Evolutionary conservation across 2,888 invertebrate genomes (phyloP).

Genomic region (Hypsopygia costalis): DNA sequence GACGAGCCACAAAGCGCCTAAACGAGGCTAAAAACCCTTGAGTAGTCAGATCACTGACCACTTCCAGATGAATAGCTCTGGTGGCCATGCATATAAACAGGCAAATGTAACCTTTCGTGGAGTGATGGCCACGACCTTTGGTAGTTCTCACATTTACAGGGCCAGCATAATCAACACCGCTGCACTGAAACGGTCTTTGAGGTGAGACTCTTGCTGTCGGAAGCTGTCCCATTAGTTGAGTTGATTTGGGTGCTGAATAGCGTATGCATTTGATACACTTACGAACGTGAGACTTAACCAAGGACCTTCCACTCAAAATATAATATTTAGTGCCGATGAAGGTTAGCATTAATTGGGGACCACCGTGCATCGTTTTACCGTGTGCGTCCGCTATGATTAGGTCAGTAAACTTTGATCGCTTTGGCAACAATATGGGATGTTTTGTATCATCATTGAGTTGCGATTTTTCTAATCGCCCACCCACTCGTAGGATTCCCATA

Average conservation of each 20-base stretch:
- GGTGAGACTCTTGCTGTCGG: constrained; percentile 15
- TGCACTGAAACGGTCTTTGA: constrained; percentile 11
- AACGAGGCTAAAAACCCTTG: constrained; percentile 25
- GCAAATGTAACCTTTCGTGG: constrained; percentile 14
- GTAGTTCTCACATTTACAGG: constrained; percentile 14
- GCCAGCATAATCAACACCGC: constrained; percentile 20
- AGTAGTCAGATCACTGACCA: constrained; percentile 27
- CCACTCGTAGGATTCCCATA: constrained; percentile 1
- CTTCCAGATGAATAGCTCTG: constrained; percentile 29
- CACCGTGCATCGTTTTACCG: not conserved
- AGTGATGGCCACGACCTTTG: constrained; percentile 14
- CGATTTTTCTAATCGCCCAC: constrained; percentile 9
- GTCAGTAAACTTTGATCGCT: constrained; percentile 9
- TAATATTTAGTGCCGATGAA: constrained; percentile 19
- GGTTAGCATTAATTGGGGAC: constrained; percentile 15
- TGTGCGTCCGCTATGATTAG: constrained; percentile 20
- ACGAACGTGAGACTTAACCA: constrained; percentile 8
- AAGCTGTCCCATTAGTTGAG: constrained; percentile 19
- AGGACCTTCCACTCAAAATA: constrained; percentile 14
- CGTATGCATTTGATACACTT: constrained; percentile 18
- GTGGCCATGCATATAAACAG: constrained; percentile 21
- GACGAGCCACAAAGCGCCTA: constrained; percentile 16
- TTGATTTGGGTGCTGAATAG: constrained; percentile 2
- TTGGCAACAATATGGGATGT: constrained; percentile 16
- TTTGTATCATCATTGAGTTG: constrained; percentile 8